A percentile compares a stretch with the other conserved stretches of the same genome.
These are phyloP conservation scores for Chydorus sphaericus DNA, from an alignment of 2,888 invertebrate species.

Conservation along the genomic window DNA sequence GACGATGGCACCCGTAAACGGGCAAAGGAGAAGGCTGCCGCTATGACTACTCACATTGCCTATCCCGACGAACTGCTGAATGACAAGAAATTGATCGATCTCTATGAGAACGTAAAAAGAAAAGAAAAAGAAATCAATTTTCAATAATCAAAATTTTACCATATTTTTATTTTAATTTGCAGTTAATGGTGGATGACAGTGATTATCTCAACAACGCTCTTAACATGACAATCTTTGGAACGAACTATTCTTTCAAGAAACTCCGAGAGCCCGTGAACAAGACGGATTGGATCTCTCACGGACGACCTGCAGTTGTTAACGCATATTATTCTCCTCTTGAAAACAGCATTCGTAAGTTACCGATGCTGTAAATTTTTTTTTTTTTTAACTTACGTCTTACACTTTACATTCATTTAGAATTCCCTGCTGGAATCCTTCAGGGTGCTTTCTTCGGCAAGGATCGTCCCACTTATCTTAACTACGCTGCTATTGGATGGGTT, in stretches of 20 bases:
- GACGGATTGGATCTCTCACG: constrained; percentile 72
- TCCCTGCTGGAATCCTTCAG: constrained; percentile 85
- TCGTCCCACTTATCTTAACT: constrained; percentile 81
- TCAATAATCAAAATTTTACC: not conserved
- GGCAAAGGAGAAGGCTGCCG: constrained; percentile 61
- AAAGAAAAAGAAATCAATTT: no score
- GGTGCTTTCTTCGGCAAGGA: constrained; percentile 79
- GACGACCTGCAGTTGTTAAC: constrained; percentile 68
- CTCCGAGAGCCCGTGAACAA: constrained; percentile 65
- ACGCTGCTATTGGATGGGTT: constrained; percentile 77
- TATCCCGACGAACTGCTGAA: constrained; percentile 81
- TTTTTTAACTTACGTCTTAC: no score
- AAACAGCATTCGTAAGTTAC: constrained; percentile 65
- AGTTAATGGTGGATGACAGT: constrained; percentile 54
- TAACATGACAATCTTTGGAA: constrained; percentile 62
- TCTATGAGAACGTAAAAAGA: constrained; percentile 57
- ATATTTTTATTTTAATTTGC: constrained; percentile 19
- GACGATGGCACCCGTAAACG: constrained; percentile 60
- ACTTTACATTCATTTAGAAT: constrained; percentile 44
- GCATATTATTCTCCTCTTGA: constrained; percentile 74
- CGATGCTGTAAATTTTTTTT: not conserved
- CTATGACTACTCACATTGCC: constrained; percentile 79
- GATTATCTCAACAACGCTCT: constrained; percentile 60
- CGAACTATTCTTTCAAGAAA: constrained; percentile 59
- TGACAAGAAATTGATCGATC: constrained; percentile 58